These are phyloP conservation scores for Magallana angulata DNA, from an alignment of 1,140 invertebrate genomes.

Conservation along the genomic window DNA sequence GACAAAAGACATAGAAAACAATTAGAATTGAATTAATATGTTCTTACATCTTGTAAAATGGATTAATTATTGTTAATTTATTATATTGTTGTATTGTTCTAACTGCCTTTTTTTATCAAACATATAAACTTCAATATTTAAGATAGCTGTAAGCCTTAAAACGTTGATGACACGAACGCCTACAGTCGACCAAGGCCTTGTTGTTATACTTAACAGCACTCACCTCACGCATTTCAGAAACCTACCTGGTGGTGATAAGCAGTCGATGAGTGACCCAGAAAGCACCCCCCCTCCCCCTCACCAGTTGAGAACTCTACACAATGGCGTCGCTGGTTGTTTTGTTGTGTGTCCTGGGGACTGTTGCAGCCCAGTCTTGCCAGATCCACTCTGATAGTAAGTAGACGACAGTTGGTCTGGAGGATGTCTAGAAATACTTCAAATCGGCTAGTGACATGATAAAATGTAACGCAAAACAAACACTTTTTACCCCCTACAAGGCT, in stretches of 20 bases:
- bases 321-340: slow-evolving; percentile 9
- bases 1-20: no score
- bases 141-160: no score
- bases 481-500: no score
- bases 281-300: neutral
- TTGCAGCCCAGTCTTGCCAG: neutral
- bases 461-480: neutral
- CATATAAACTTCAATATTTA: no score
- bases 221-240: neutral
- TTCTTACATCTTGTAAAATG: no score
- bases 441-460: neutral
- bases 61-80: no score
- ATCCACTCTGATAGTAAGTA: slow-evolving; percentile 27
- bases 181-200: neutral
- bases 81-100: no score
- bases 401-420: neutral
- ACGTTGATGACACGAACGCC: neutral
- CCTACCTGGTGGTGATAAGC: neutral
- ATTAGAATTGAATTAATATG: no score
- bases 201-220: neutral
- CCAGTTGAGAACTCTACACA: neutral
- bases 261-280: neutral
- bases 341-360: neutral
- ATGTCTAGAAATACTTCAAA: neutral
- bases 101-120: no score